A percentile compares a stretch with the other conserved stretches of the same genome.
Conservation (phyloP, 2,888 invertebrate species). For the Mythimna lalbum region DNA sequence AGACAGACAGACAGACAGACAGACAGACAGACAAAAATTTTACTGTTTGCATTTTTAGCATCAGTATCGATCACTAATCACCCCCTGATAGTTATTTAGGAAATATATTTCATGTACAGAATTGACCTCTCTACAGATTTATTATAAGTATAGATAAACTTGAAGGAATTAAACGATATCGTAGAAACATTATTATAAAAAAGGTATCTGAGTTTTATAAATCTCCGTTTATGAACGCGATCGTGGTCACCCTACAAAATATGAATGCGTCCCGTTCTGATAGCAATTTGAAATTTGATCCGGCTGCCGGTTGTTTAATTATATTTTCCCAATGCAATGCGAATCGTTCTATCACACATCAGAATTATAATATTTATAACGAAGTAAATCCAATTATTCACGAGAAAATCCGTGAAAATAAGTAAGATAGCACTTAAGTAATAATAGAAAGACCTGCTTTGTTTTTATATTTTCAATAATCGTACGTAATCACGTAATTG, state of each 20-base stretch:
- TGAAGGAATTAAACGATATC: not conserved
- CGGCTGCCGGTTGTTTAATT: slow-evolving; percentile 70
- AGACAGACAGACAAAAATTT: too few relatives aligned
- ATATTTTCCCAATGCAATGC: slow-evolving; percentile 58
- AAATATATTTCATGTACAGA: too few relatives aligned
- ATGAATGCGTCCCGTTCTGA: slow-evolving; percentile 80
- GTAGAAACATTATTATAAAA: not conserved
- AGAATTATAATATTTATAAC: slow-evolving; percentile 13
- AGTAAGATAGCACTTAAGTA: not conserved
- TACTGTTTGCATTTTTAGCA: too few relatives aligned
- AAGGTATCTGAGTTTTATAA: not conserved
- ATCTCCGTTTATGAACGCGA: not conserved
- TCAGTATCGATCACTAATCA: too few relatives aligned
- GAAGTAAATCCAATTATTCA: slow-evolving; percentile 18
- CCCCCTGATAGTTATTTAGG: too few relatives aligned
- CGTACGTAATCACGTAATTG: slow-evolving; percentile 19
- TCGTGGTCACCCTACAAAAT: slow-evolving; percentile 67
- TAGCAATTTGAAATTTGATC: slow-evolving; percentile 82
- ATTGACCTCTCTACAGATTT: too few relatives aligned
- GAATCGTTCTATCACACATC: slow-evolving; percentile 47
- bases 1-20: too few relatives aligned
- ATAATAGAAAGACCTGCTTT: not conserved
- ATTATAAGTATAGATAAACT: not conserved
- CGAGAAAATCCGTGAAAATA: slow-evolving; percentile 14
- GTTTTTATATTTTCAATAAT: slow-evolving; percentile 7